Evolutionary conservation across 2,113 vertebrate genomes (phyloP).

Genomic region (Camarhynchus parvulus): DNA sequence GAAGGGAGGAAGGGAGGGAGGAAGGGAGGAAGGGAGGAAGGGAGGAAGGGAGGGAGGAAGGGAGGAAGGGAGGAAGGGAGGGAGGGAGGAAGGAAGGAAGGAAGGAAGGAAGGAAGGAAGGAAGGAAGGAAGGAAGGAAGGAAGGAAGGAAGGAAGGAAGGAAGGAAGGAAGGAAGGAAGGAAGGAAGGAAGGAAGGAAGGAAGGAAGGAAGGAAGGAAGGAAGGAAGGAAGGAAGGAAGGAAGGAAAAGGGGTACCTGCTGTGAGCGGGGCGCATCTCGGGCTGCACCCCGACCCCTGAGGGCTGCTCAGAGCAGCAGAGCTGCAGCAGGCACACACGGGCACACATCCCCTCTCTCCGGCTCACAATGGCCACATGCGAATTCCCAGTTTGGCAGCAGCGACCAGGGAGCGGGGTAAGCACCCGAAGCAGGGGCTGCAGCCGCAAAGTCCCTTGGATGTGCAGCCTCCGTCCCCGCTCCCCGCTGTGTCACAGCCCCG

Average conservation of each 20-base stretch:
- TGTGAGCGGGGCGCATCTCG: accelerated
- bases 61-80: too few relatives aligned
- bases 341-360: too few relatives aligned
- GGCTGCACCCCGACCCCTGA: background rate
- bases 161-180: too few relatives aligned
- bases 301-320: background rate
- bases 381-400: background rate
- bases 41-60: too few relatives aligned
- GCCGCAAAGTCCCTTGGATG: background rate
- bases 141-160: too few relatives aligned
- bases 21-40: too few relatives aligned
- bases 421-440: background rate
- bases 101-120: background rate
- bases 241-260: background rate
- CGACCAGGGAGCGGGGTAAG: accelerated
- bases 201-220: too few relatives aligned
- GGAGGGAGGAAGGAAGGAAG: too few relatives aligned
- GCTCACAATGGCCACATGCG: background rate
- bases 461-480: background rate
- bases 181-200: too few relatives aligned
- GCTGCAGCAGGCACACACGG: background rate
- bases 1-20: too few relatives aligned
- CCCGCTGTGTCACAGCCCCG: background rate
- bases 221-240: background rate
- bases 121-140: too few relatives aligned